Base-by-base conservation (phyloP, 2,888 invertebrate species). In the Melieria crassipennis region DNA sequence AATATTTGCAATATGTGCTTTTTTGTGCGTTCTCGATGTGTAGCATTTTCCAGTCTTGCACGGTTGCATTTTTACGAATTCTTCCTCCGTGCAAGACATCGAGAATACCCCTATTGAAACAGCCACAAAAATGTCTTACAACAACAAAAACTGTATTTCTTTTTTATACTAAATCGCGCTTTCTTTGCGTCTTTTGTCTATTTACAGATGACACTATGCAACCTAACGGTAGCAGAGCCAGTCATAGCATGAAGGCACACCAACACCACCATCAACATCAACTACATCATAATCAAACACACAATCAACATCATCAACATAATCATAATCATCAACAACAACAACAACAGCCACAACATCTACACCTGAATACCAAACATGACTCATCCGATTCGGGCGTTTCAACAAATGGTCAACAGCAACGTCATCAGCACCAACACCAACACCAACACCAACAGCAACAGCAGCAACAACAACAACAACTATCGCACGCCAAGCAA, bases 201-300 rank as follows among this genome's bases (percentile, higher is more conserved):
- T 50, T 79, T 80, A 42, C 76, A 81, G 80, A 75, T 79, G 78
- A 79, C 78, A 77, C 77, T 76, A 72, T 78, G 77, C 73, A 75
- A 75, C 73, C 70, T 67, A 75, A 75, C 57, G 70, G 75, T 72
- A 75, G 72, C 71, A 75, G 74, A 73, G 65, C 60, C 56, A 55
- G 72, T 75, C 76, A 73, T 4, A 55, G 16, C 57, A 50, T 63
- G 58, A 48, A 67, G 9, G 50, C 60, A 50, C 67, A 63, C 42
- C 57, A 52, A 11, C 57, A 64, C 9, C 56, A 69, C 46, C 74
- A 72, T 57, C 70, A 71, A 56, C 69, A 78, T 70, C 72, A 75
- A 64, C 73, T 76, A 71, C 74, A 76, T 75, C 74, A 77, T 55
- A 30, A 30, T 4, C 58, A 67, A 11, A 45, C 60, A 50, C 67